phyloP scores from a whole-genome alignment of 2,113 vertebrate genomes.

The Choloepus hoffmanni region DNA sequence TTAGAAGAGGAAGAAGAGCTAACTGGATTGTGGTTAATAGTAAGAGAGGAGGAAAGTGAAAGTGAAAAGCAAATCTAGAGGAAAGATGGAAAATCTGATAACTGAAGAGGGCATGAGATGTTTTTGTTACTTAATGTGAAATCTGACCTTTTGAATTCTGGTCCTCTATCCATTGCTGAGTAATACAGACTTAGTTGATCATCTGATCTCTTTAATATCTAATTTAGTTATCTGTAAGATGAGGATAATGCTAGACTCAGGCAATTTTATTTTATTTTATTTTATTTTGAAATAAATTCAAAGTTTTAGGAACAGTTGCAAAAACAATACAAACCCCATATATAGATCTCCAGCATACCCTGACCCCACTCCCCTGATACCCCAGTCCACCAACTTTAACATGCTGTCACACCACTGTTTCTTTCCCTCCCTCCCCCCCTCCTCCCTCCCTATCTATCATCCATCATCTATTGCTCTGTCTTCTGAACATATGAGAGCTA shows the following conservation, averaged over 20 bases:
- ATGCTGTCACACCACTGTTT: too few species aligned
- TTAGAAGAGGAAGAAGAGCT: background rate
- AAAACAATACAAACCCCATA: too few species aligned
- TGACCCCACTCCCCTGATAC: too few species aligned
- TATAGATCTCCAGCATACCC: too few species aligned
- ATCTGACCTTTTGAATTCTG: background rate
- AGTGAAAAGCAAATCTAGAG: background rate
- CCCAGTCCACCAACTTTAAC: too few species aligned
- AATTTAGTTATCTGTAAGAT: background rate
- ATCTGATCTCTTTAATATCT: background rate
- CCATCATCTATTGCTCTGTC: too few species aligned
- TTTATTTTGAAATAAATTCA: too few species aligned
- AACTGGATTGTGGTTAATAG: background rate
- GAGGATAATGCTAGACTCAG: background rate
- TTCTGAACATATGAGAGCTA: too few species aligned
- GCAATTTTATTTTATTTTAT: background rate
- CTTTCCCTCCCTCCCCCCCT: too few species aligned
- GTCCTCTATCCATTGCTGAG: background rate
- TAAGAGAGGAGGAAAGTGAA: constrained; percentile 1
- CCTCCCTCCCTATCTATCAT: too few species aligned
- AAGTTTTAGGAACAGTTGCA: too few species aligned
- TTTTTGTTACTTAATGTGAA: background rate
- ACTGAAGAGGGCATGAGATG: background rate
- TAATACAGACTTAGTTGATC: background rate
- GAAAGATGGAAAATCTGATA: background rate